Conservation (phyloP, 1,140 invertebrate species). For the Macrobrachium rosenbergii region DNA sequence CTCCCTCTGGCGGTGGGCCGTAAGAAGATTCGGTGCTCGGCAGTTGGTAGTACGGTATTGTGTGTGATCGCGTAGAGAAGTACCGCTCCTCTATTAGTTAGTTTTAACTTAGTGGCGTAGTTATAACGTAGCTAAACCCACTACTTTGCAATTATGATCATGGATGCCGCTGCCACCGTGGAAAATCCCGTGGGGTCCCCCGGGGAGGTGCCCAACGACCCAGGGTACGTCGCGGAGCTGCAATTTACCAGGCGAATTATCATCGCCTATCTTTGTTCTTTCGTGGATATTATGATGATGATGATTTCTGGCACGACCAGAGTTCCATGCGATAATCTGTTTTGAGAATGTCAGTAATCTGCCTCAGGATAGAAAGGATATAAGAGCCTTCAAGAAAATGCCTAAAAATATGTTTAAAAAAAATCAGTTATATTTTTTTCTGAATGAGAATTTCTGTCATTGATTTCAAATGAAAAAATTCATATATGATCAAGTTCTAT, state of each 20-base stretch:
- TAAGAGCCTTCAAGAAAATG: background rate
- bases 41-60: conserved; percentile 64
- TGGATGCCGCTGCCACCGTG: conserved; percentile 65
- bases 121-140: conserved; percentile 65
- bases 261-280: conserved; percentile 18
- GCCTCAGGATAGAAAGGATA: background rate
- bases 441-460: background rate
- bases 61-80: conserved; percentile 66
- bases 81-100: conserved; percentile 66
- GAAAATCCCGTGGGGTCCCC: conserved; percentile 66
- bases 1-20: conserved; percentile 63
- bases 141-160: conserved; percentile 66
- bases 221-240: conserved; percentile 59
- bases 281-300: background rate
- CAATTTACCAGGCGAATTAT: conserved; percentile 1
- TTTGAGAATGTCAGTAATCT: background rate
- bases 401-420: no score
- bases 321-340: conserved; percentile 6
- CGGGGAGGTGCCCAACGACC: conserved; percentile 66
- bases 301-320: background rate
- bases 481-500: no score
- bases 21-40: conserved; percentile 63
- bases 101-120: conserved; percentile 66
- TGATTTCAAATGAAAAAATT: background rate
- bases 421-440: background rate